Percentiles rank a stretch among this genome's conserved stretches.
These are phyloP conservation scores for Talpa occidentalis DNA, from an alignment of 2,113 vertebrate species.

Conservation along the genomic window DNA sequence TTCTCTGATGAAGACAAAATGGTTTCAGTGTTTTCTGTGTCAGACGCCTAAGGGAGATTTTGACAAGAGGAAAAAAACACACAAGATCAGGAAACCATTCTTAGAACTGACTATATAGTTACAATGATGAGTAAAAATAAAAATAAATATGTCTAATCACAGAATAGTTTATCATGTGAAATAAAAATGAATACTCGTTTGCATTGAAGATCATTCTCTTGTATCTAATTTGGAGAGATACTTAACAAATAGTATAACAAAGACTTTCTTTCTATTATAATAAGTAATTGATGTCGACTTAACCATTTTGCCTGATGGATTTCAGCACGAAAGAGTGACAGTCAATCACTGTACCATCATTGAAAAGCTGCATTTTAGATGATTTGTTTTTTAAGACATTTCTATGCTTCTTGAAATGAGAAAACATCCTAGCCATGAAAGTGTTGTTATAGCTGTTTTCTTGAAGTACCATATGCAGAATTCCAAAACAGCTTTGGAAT, in stretches of 20 bases:
- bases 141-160: conserved; percentile 75
- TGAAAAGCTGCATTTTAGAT: conserved; percentile 51
- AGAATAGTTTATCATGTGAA: conserved; percentile 75
- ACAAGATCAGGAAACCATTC: conserved; percentile 41
- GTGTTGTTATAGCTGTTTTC: background rate
- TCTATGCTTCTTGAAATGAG: conserved; percentile 64
- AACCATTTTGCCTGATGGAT: conserved; percentile 62
- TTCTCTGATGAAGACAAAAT: background rate
- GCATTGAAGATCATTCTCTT: conserved; percentile 70
- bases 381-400: conserved; percentile 20
- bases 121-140: conserved; percentile 57
- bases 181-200: conserved; percentile 62
- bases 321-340: conserved; percentile 64
- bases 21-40: background rate
- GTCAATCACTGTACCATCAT: background rate
- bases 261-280: conserved; percentile 70
- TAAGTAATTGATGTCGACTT: conserved; percentile 66
- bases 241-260: conserved; percentile 72
- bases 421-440: conserved; percentile 36
- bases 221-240: conserved; percentile 74
- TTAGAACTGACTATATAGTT: conserved; percentile 55
- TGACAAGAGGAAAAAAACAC: conserved; percentile 22
- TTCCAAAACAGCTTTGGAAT: conserved; percentile 3
- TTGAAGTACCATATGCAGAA: background rate
- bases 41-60: conserved; percentile 38